Percentiles rank a stretch among this genome's conserved stretches.
Conservation (phyloP, 2,113 vertebrate species). For the Willisornis vidua region DNA sequence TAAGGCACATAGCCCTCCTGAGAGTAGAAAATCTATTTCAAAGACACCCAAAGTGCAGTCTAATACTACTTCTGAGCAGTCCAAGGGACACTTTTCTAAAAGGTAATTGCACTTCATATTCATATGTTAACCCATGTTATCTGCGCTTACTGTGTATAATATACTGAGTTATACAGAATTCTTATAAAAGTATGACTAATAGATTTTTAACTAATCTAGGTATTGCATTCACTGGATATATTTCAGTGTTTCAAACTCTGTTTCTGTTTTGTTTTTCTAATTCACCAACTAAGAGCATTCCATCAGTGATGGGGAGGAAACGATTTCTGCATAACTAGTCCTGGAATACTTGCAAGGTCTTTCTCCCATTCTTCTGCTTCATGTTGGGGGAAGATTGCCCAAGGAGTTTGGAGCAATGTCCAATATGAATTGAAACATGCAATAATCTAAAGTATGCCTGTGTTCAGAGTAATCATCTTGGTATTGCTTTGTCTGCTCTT, state of each 20-base stretch:
- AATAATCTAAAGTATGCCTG: neutral
- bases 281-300: neutral
- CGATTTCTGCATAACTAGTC: constrained; percentile 53
- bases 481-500: neutral
- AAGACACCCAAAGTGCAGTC: constrained; percentile 98
- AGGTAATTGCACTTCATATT: constrained; percentile 86
- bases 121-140: constrained; percentile 62
- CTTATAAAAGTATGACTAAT: neutral
- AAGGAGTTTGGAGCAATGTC: neutral
- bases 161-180: neutral
- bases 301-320: constrained; percentile 21
- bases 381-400: neutral
- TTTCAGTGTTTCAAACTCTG: neutral
- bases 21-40: constrained; percentile 98
- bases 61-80: constrained; percentile 93
- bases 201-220: constrained; percentile 5
- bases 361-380: neutral
- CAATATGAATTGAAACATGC: neutral
- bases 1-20: constrained; percentile 98
- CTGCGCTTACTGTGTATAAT: constrained; percentile 45
- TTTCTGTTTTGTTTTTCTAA: neutral
- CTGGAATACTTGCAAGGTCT: neutral
- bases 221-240: neutral
- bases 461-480: neutral
- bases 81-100: constrained; percentile 97